A percentile compares a stretch with the other conserved stretches of the same genome.
phyloP scores from a whole-genome alignment of 1,140 invertebrate species.

The Drosophila simulans region DNA sequence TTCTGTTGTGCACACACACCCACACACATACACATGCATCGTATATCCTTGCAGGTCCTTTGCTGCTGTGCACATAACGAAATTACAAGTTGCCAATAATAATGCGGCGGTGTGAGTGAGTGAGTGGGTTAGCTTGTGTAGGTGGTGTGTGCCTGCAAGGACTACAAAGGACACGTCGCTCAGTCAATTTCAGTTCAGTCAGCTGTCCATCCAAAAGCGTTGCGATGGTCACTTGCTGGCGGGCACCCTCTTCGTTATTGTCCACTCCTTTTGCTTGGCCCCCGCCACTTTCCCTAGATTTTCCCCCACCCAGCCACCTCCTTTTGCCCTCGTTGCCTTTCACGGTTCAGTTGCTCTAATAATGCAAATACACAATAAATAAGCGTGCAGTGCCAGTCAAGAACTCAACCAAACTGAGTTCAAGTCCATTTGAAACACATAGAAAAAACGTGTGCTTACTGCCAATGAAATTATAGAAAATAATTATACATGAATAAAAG shows the following conservation, averaged over 20 bases:
- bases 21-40: background rate
- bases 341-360: constrained; percentile 66
- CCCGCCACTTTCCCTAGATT: background rate
- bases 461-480: too few relatives aligned
- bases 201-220: constrained; percentile 40
- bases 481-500: background rate
- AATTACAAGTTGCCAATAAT: constrained; percentile 82
- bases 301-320: background rate
- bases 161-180: constrained; percentile 56
- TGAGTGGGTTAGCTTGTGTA: background rate
- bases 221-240: constrained; percentile 32
- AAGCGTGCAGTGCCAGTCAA: constrained; percentile 50
- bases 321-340: constrained; percentile 43
- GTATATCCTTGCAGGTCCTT: constrained; percentile 17
- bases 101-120: constrained; percentile 14
- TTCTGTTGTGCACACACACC: constrained; percentile 17
- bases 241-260: background rate
- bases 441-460: background rate
- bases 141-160: constrained; percentile 3
- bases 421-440: constrained; percentile 8
- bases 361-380: constrained; percentile 81
- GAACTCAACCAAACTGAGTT: constrained; percentile 22
- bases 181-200: constrained; percentile 39
- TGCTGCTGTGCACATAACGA: constrained; percentile 59
- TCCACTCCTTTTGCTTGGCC: background rate